phyloP scores from a whole-genome alignment of 1,140 invertebrate genomes.

The Campoletis sonorensis region DNA sequence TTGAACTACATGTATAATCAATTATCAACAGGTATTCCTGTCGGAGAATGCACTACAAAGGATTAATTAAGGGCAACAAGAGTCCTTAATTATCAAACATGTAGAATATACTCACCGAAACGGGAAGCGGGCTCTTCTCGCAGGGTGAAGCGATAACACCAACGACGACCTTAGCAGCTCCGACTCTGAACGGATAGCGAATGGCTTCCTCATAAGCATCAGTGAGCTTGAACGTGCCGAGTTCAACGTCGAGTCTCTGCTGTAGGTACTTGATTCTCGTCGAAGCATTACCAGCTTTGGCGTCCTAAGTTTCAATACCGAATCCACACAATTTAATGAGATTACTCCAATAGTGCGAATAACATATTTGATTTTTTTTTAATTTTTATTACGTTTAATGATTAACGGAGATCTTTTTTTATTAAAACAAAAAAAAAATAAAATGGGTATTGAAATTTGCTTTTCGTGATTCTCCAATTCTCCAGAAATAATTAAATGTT shows the following conservation, averaged over 20 bases:
- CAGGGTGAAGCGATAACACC: constrained; percentile 72
- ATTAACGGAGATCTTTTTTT: too few species aligned
- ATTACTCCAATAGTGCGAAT: too few species aligned
- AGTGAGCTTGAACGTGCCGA: constrained; percentile 69
- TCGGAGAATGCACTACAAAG: too few species aligned
- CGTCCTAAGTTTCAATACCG: constrained; percentile 60
- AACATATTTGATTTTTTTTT: too few species aligned
- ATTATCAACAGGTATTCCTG: not conserved
- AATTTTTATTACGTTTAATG: too few species aligned
- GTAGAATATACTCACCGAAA: constrained; percentile 66
- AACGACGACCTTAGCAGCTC: constrained; percentile 79
- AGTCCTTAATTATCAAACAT: not conserved
- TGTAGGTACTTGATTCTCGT: constrained; percentile 61
- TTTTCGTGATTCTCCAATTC: too few species aligned
- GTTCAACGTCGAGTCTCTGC: constrained; percentile 68
- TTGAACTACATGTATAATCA: too few species aligned
- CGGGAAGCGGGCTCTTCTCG: constrained; percentile 69
- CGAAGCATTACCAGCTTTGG: constrained; percentile 56
- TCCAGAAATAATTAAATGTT: too few species aligned
- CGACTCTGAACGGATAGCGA: constrained; percentile 80
- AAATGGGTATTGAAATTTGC: too few species aligned
- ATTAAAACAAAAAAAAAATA: too few species aligned
- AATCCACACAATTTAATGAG: too few species aligned
- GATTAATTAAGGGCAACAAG: too few species aligned
- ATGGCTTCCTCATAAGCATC: constrained; percentile 78